phyloP scores from a whole-genome alignment of 2,113 vertebrate species.

The Solenodon paradoxus region DNA sequence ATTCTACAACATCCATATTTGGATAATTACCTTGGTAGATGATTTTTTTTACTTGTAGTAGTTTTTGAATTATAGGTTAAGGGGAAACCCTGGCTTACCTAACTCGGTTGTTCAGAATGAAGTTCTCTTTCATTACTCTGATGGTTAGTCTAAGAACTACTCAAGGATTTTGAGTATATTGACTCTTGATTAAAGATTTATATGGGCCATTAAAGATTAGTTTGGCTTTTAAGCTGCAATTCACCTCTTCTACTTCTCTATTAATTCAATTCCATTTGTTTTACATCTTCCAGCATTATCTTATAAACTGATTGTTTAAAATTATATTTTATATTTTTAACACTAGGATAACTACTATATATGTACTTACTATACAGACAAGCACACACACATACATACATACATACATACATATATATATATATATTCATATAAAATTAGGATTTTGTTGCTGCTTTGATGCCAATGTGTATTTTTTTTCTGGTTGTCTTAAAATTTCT shows the following conservation, averaged over 20 bases:
- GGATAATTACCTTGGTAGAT: not conserved
- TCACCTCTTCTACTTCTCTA: not conserved
- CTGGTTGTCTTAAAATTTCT: not conserved
- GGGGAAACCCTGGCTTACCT: not conserved
- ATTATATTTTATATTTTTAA: not conserved
- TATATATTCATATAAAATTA: not conserved
- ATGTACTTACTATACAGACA: no score
- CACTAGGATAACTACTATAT: not conserved
- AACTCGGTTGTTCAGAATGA: not conserved
- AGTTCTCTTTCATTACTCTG: not conserved
- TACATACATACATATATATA: no score
- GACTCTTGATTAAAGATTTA: not conserved
- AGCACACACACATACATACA: no score
- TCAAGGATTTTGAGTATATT: not conserved
- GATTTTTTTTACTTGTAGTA: not conserved
- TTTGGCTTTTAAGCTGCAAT: not conserved
- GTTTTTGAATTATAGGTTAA: not conserved
- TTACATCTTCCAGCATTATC: not conserved
- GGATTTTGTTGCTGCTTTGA: not conserved
- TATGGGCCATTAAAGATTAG: not conserved
- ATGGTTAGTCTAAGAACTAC: not conserved
- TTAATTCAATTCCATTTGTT: conserved; percentile 2
- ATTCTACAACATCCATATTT: not conserved
- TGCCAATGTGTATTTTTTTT: not conserved
- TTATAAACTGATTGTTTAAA: not conserved